Conservation (phyloP, 2,888 invertebrate genomes). For the Eledone cirrhosa region DNA sequence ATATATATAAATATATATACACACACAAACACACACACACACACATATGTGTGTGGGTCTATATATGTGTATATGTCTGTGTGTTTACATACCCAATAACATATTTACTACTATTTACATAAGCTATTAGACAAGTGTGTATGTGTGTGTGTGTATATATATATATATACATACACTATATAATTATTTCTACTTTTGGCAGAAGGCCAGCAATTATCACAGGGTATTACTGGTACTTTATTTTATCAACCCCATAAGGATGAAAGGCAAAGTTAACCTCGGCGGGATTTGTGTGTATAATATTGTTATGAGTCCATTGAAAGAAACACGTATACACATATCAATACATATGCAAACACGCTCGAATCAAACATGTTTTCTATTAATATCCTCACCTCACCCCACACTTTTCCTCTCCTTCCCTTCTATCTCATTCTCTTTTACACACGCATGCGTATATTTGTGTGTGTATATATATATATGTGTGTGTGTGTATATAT, state of each 20-base stretch:
- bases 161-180: background rate
- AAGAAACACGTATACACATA: background rate
- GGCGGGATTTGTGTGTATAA: no score
- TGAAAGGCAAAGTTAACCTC: no score
- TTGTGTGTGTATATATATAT: background rate
- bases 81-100: background rate
- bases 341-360: background rate
- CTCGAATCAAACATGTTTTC: background rate
- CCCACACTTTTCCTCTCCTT: no score
- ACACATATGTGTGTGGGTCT: background rate
- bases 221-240: no score
- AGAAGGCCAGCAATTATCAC: background rate
- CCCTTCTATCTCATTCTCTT: background rate
- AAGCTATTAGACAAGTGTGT: background rate
- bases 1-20: background rate
- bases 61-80: background rate
- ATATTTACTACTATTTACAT: background rate
- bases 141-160: background rate
- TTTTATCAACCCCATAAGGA: no score
- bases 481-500: background rate
- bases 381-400: no score
- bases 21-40: background rate
- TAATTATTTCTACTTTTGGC: no score
- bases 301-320: background rate
- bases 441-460: background rate